Base-by-base conservation (phyloP, 2,888 invertebrate genomes). In the Incurvaria masculella region DNA sequence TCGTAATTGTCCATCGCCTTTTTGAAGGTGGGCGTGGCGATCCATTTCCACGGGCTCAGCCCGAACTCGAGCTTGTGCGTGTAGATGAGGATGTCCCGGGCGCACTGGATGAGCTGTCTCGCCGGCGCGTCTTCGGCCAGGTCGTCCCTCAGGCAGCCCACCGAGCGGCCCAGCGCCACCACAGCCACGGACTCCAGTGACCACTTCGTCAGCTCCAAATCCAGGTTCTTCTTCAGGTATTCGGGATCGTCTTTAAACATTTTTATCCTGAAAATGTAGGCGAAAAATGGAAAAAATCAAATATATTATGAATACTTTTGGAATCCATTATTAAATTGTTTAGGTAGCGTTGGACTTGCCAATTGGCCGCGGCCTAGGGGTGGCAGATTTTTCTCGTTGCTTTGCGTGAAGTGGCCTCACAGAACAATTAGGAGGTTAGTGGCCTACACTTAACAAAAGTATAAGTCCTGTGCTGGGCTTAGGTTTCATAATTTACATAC, bases 181-280 rank as follows among this genome's bases (percentile, higher is more conserved):
- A 68, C 55, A 1, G 65, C 69, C 5, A 74, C 57, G 0, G 81
- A 83, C 66, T 87, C 87, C 46, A 87, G 61, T 2, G 84, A 78
- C 83, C 85, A 87, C 61, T 81, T 83, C 27, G 78, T 78, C 18
- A 84, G 61, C 64, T 85, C 82, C 17, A 70, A 62, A 27, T 67
- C 61, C 44, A 86, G 81, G 56, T 84, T 64, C 2, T 62, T 51
- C 44, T 65, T 53, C 4, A 73, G 59, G 55, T 72, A 71, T 1
- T 58, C 54, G 17, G 59, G 55, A 10, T 63, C 59, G 42, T 68
- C 59, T 53, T 65, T 64, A 8, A 69, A 49, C 45, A 53, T 59
- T 16, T 60, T 56, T 41, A 80, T 60, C 52, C 79, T 79, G 53
- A n/a, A 62, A n/a, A 65, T 47, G 16, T 23, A 38, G 48, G 19